Evolutionary conservation across 2,888 invertebrate species (phyloP).

Genomic region (Oegoconia quadripuncta): DNA sequence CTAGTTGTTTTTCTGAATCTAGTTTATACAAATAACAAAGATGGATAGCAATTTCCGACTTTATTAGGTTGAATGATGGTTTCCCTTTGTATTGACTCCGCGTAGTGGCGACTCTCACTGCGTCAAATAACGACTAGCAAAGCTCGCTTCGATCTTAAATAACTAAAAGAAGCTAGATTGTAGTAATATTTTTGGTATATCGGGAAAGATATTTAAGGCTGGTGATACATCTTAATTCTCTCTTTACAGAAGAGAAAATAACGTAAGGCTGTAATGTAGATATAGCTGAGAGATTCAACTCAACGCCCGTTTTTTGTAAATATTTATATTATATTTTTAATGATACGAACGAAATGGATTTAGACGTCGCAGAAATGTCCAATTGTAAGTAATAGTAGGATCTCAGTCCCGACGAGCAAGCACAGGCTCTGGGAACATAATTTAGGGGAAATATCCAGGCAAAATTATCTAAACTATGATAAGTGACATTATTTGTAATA

Average conservation of each 20-base stretch:
- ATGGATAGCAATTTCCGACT: too few species aligned
- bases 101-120: neutral
- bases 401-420: slow-evolving; percentile 11
- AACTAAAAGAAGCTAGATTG: slow-evolving; percentile 6
- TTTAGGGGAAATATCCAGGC: too few species aligned
- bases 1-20: too few species aligned
- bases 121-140: slow-evolving; percentile 7
- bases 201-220: slow-evolving; percentile 55
- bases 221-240: slow-evolving; percentile 63
- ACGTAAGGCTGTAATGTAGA: slow-evolving; percentile 50
- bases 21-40: too few species aligned
- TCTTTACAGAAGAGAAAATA: slow-evolving; percentile 31
- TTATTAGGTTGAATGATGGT: too few species aligned
- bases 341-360: slow-evolving; percentile 27
- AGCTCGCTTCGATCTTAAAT: slow-evolving; percentile 4
- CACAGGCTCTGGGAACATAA: neutral
- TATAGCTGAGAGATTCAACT: slow-evolving; percentile 61
- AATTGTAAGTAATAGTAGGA: slow-evolving; percentile 13
- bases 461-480: too few species aligned
- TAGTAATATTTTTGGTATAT: slow-evolving; percentile 34
- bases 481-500: too few species aligned
- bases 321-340: slow-evolving; percentile 27
- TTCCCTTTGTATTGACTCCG: neutral
- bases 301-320: slow-evolving; percentile 42
- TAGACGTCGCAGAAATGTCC: neutral